Percentiles rank a stretch among this genome's conserved stretches.
phyloP scores from a whole-genome alignment of 2,113 vertebrate genomes.

The Jacana jacana region DNA sequence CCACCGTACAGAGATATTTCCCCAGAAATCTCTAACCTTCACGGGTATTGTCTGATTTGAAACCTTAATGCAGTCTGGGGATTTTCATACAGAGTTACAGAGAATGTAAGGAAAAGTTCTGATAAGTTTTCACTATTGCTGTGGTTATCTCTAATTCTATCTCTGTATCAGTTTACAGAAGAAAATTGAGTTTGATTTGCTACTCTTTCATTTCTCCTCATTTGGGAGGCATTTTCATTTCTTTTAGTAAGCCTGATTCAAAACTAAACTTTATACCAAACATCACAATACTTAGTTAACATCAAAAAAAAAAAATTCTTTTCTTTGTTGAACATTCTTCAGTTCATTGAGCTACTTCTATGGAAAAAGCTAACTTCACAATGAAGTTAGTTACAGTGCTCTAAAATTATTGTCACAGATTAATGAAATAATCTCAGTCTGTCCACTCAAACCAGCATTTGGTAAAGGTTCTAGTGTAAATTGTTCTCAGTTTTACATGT shows the following conservation, averaged over 20 bases:
- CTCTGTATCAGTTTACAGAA: not conserved
- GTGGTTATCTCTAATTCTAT: conserved; percentile 21
- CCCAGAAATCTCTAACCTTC: conserved; percentile 40
- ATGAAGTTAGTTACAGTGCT: not conserved
- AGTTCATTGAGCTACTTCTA: not conserved
- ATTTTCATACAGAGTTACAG: conserved; percentile 15
- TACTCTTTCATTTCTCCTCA: not conserved
- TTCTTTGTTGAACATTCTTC: not conserved
- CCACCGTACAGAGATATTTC: not conserved
- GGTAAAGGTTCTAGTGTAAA: not conserved
- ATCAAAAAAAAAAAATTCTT: not conserved
- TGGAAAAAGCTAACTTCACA: not conserved
- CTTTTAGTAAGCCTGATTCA: not conserved
- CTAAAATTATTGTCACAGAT: not conserved
- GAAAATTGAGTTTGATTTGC: conserved; percentile 15
- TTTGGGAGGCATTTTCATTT: not conserved
- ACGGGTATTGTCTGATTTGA: not conserved
- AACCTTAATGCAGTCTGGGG: conserved; percentile 30
- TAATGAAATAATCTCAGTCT: not conserved
- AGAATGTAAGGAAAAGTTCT: not conserved
- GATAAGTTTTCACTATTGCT: not conserved
- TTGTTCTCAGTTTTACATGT: not conserved
- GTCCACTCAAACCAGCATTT: not conserved
- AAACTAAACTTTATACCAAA: not conserved
- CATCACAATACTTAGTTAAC: not conserved